Evolutionary conservation across 2,888 invertebrate genomes (phyloP).

Genomic region (Suillia variegata): DNA sequence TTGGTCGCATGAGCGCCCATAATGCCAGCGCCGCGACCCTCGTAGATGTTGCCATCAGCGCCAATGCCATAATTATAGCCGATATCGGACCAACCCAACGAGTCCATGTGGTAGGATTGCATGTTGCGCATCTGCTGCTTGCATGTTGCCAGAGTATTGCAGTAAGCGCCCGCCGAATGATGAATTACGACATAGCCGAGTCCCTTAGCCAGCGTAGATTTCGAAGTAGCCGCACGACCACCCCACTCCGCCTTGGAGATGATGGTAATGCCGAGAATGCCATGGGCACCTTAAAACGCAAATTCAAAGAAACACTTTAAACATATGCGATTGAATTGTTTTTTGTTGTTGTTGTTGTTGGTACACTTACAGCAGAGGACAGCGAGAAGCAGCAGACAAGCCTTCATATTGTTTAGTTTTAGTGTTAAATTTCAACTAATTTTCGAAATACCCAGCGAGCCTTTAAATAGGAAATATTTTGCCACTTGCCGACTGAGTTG

Average conservation of each 20-base stretch:
- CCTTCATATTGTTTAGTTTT: conserved; percentile 12
- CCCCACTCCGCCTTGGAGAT: conserved; percentile 49
- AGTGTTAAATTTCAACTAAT: background rate
- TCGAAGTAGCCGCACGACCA: conserved; percentile 44
- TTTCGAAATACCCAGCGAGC: conserved; percentile 48
- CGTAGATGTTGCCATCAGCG: conserved; percentile 56
- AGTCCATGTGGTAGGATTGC: conserved; percentile 52
- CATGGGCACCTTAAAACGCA: conserved; percentile 28
- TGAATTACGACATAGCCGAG: conserved; percentile 49
- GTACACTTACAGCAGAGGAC: conserved; percentile 19
- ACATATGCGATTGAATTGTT: background rate
- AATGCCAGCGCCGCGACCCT: conserved; percentile 53
- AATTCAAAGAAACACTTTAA: background rate
- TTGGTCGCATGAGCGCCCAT: conserved; percentile 51
- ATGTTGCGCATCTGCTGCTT: conserved; percentile 46
- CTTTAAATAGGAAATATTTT: conserved; percentile 36
- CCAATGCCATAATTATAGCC: conserved; percentile 55
- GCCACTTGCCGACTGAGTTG: background rate
- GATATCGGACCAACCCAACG: conserved; percentile 52
- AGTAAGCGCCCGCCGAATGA: conserved; percentile 47
- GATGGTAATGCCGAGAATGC: conserved; percentile 40
- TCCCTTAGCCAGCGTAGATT: conserved; percentile 33
- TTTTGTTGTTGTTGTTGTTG: background rate
- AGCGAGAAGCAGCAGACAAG: conserved; percentile 12
- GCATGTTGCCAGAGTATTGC: conserved; percentile 42